A percentile compares a stretch with the other conserved stretches of the same genome.
phyloP scores from a whole-genome alignment of 1,140 invertebrate genomes.

The Zaprionus ornatus region DNA sequence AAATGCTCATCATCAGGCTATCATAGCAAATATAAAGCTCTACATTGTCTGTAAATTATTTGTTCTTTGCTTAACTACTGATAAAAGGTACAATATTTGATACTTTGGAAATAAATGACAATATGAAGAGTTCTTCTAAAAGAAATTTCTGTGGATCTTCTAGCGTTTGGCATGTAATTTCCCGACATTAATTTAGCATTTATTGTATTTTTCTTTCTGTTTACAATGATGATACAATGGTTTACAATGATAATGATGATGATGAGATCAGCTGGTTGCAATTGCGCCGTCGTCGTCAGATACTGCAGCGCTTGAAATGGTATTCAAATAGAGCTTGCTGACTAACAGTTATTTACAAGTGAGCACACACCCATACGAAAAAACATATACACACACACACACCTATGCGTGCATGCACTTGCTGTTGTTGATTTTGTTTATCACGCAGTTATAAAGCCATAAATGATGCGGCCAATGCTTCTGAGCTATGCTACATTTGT shows the following conservation, averaged over 20 bases:
- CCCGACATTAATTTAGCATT: too few species aligned
- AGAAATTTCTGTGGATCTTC: too few species aligned
- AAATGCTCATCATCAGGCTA: too few species aligned
- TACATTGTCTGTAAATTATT: too few species aligned
- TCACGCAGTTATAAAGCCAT: conserved; percentile 40
- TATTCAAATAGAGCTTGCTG: conserved; percentile 26
- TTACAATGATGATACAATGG: not conserved
- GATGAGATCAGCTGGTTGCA: conserved; percentile 23
- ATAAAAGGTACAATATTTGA: too few species aligned
- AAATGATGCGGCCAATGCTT: conserved; percentile 49
- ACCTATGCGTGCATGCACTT: not conserved
- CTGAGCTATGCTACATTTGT: conserved; percentile 19
- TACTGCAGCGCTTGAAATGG: conserved; percentile 21
- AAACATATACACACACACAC: not conserved
- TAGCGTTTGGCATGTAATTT: too few species aligned
- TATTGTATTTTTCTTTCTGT: too few species aligned
- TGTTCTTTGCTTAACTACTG: too few species aligned
- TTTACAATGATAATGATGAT: not conserved
- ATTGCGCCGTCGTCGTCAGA: not conserved
- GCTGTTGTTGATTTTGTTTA: conserved; percentile 48
- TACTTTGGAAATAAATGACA: too few species aligned
- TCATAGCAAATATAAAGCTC: too few species aligned
- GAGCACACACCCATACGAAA: not conserved
- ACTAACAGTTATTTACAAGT: conserved; percentile 36
- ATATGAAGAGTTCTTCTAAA: too few species aligned